Percentiles rank a stretch among this genome's conserved stretches.
Evolutionary conservation across 2,888 invertebrate genomes (phyloP).

Genomic region (Patella depressa): DNA sequence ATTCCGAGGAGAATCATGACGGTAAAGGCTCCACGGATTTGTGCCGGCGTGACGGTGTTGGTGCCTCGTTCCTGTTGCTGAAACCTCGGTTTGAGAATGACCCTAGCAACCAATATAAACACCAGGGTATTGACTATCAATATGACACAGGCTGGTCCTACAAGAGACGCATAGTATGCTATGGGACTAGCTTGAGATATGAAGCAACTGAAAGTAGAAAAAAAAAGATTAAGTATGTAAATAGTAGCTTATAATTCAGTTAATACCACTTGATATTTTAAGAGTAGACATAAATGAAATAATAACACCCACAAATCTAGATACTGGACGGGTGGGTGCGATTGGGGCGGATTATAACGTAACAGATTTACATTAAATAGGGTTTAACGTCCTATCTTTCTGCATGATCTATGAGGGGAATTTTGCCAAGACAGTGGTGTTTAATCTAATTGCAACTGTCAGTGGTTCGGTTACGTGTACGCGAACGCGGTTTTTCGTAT

Average conservation of each 20-base stretch:
- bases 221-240: not conserved
- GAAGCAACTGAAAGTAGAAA: slow-evolving; percentile 68
- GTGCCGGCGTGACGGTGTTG: slow-evolving; percentile 30
- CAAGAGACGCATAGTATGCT: slow-evolving; percentile 71
- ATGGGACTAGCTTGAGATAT: slow-evolving; percentile 67
- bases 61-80: slow-evolving; percentile 42
- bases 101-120: slow-evolving; percentile 68
- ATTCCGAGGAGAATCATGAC: slow-evolving; percentile 64
- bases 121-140: slow-evolving; percentile 71
- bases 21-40: slow-evolving; percentile 64
- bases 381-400: too few relatives aligned
- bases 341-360: too few relatives aligned
- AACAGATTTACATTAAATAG: too few relatives aligned
- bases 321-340: too few relatives aligned
- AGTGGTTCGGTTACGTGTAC: too few relatives aligned
- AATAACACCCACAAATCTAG: not conserved
- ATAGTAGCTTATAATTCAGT: too few relatives aligned
- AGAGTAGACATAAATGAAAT: too few relatives aligned
- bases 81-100: slow-evolving; percentile 60
- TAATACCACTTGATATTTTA: too few relatives aligned
- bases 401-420: too few relatives aligned
- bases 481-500: too few relatives aligned
- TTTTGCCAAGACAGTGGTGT: too few relatives aligned
- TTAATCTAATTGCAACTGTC: too few relatives aligned
- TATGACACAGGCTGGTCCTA: slow-evolving; percentile 72